Evolutionary conservation across 2,797 vertebrate genomes (phyloP), one percentile per base, ranked within the genome.

Genomic region (Melanotaenia nigrans): DNA sequence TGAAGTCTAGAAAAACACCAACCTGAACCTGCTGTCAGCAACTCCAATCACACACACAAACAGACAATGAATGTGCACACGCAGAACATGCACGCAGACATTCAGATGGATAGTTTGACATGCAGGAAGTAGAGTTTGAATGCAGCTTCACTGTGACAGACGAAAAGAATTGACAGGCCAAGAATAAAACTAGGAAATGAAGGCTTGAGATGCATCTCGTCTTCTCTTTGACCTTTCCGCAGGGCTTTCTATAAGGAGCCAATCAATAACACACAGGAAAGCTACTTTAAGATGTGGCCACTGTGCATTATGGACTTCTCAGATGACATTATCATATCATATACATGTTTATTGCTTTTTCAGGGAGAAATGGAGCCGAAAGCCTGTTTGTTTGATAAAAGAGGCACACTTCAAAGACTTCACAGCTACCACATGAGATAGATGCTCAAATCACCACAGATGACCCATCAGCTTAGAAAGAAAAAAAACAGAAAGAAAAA

Each of bases 111-210:
- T 72, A 65, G 82, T 85, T 91, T 86, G 79, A 83, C 92, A 92
- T 90, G 85, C 90, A 88, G 72, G 61, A 66, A 83, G 83, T 59
- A 66, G 77, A 85, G 73, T 67, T 65, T 72, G 84, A 81, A 82
- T 58, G 64, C 76, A 87, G 85, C 82, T 87, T 83, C 81, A 73
- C 81, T 90, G 75, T 85, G 88, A 91, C 90, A 90, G 83, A 82
- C 73, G 30, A 83, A 83, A 84, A 82, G 73, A 82, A 75, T 90
- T 92, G 91, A 93, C 91, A 90, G 78, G 89, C 82, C 82, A 59
- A 85, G 90, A 93, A 92, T 91, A 90, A 92, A 91, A 91, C 85
- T 73, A 79, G 80, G 87, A 92, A 92, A 91, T 87, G 81, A 91
- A 87, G 89, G 85, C 86, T 87, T 91, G 91, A 89, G 79, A 81